Base-by-base conservation (phyloP, 2,797 vertebrate species). In the Picus viridis region DNA sequence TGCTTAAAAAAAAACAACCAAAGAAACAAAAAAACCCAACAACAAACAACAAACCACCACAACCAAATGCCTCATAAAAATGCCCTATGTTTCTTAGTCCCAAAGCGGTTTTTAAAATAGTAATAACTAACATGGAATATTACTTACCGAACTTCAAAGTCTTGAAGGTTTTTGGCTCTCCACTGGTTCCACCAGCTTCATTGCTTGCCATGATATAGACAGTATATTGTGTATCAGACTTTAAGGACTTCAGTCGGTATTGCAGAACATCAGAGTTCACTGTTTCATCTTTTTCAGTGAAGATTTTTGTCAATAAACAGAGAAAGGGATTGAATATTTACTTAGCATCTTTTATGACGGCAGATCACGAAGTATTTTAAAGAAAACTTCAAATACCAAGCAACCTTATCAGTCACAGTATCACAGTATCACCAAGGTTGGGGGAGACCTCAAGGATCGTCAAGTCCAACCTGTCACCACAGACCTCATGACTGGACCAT, bases 101-200 rank as follows among this genome's bases (percentile, higher is more conserved):
- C 12, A 51, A 76, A 62, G 1, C 7, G 27, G 27, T 17, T 74
- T 73, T 84, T 3, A 22, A 67, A 92, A 80, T 4, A 83, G 6
- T 22, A 83, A 12, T 54, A 83, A 67, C 2, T 72, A 84, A 54
- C 4, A 4, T 47, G 39, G n/a, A 45, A 67, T 51, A 61, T 53
- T 81, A 98, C 97, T 97, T 95, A 98, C 98, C 90, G 8, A 97
- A 3, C 41, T 96, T 96, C 17, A 87, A 81, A 47, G 98, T 98
- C 73, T 73, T 97, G 89, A 98, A 98, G 32, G 77, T 93, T 68
- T 96, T 88, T 22, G 2, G 34, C 13, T 65, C 53, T 47, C 98
- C 96, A 2, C 7, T 94, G 26, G 9, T 76, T 9, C 96, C 96
- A 18, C 98, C 98, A 56, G 84, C 96, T 47, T 12, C 43, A 68